Percentiles rank a stretch among this genome's conserved stretches.
Conservation (phyloP, 2,113 vertebrate genomes). For the Xerus inauris region DNA sequence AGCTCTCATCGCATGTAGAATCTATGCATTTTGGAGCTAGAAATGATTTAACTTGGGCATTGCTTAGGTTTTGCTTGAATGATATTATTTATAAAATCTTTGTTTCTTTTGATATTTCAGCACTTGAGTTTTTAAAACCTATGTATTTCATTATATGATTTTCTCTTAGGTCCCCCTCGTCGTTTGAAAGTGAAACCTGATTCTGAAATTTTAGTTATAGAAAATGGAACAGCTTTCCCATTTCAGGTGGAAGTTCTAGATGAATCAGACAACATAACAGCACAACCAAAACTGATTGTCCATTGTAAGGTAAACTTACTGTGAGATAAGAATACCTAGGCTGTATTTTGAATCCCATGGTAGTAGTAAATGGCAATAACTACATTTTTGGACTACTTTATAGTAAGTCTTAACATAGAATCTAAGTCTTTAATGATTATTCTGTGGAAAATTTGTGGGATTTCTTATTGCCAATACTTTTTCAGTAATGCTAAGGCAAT, state of each 20-base stretch:
- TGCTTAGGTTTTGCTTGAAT: conserved; percentile 36
- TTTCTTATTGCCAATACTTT: background rate
- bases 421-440: background rate
- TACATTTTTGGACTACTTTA: background rate
- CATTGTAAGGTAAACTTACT: conserved; percentile 90
- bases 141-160: conserved; percentile 56
- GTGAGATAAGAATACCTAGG: background rate
- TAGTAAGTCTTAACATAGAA: background rate
- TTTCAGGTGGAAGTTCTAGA: conserved; percentile 93
- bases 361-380: background rate
- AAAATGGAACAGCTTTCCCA: conserved; percentile 90
- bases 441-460: background rate
- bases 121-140: conserved; percentile 54
- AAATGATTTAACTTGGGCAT: conserved; percentile 1
- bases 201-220: conserved; percentile 87
- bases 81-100: background rate
- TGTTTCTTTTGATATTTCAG: background rate
- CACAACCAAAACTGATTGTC: conserved; percentile 89
- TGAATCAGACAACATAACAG: conserved; percentile 92
- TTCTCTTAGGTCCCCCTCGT: conserved; percentile 88
- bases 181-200: conserved; percentile 89
- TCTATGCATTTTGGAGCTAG: background rate
- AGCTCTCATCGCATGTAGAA: background rate
- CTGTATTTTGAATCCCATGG: conserved; percentile 12
- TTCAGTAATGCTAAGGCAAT: conserved; percentile 9